These are phyloP conservation scores for Hyles vespertilio DNA, from an alignment of 1,140 invertebrate species.

Conservation along the genomic window DNA sequence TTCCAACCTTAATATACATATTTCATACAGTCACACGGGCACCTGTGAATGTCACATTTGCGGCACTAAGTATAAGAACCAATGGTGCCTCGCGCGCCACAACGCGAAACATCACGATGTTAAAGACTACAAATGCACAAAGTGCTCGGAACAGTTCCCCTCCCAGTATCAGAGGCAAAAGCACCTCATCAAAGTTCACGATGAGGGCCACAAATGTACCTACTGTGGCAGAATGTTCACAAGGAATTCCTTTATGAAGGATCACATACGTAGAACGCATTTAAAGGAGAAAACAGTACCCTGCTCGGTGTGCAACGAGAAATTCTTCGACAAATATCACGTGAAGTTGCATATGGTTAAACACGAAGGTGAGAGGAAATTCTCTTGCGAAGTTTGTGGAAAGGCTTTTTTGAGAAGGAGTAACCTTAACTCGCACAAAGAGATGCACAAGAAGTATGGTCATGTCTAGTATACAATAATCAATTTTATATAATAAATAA, in stretches of 20 bases:
- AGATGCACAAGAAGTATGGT: slow-evolving; percentile 62
- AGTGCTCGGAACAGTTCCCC: slow-evolving; percentile 53
- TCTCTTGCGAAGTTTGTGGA: slow-evolving; percentile 76
- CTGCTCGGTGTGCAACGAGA: slow-evolving; percentile 56
- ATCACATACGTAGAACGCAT: slow-evolving; percentile 58
- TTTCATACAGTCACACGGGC: slow-evolving; percentile 45
- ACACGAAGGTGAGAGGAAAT: slow-evolving; percentile 79
- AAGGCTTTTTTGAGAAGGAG: slow-evolving; percentile 77
- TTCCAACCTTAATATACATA: slow-evolving; percentile 51
- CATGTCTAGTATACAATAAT: slow-evolving; percentile 22
- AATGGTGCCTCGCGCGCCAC: slow-evolving; percentile 50
- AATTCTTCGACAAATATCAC: slow-evolving; percentile 60
- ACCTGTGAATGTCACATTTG: slow-evolving; percentile 49
- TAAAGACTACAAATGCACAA: slow-evolving; percentile 55
- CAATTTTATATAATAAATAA: too few species aligned
- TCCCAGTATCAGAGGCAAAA: slow-evolving; percentile 63
- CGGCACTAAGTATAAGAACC: slow-evolving; percentile 50
- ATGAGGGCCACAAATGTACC: slow-evolving; percentile 53
- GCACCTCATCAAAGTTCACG: slow-evolving; percentile 55
- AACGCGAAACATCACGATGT: slow-evolving; percentile 49
- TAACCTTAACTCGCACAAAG: slow-evolving; percentile 54
- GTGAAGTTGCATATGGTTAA: slow-evolving; percentile 78
- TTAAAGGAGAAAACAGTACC: slow-evolving; percentile 62
- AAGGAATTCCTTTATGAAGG: slow-evolving; percentile 60
- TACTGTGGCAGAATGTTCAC: slow-evolving; percentile 65